These are phyloP conservation scores for Pseudolaguvia tuberculata DNA, from an alignment of 2,113 vertebrate species.

Conservation along the genomic window DNA sequence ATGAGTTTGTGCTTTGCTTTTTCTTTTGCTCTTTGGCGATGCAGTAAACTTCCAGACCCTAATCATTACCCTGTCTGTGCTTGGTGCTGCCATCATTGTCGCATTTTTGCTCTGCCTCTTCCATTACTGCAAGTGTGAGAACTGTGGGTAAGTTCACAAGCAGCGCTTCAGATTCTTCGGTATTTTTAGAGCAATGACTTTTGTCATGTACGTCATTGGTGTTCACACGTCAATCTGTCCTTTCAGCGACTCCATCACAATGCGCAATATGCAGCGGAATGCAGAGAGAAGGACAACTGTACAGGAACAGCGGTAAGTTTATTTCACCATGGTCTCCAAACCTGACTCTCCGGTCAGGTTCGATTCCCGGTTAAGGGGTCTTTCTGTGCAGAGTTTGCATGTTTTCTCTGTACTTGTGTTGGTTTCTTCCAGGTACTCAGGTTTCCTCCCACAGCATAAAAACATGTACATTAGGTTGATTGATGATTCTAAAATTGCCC, in stretches of 20 bases:
- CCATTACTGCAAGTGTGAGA: slow-evolving; percentile 81
- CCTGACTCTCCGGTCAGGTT: no score
- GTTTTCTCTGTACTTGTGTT: no score
- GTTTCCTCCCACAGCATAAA: no score
- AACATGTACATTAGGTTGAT: no score
- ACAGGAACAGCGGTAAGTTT: slow-evolving; percentile 83
- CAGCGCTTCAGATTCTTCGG: background rate
- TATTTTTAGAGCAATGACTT: background rate
- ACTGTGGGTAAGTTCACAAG: slow-evolving; percentile 66
- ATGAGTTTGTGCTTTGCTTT: background rate
- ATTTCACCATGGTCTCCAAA: background rate
- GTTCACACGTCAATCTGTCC: background rate
- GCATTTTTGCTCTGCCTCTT: slow-evolving; percentile 78
- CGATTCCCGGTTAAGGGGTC: no score
- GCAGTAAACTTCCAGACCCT: slow-evolving; percentile 91
- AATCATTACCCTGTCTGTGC: slow-evolving; percentile 83
- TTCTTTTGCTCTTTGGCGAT: background rate
- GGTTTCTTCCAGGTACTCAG: no score
- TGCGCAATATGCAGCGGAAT: slow-evolving; percentile 71
- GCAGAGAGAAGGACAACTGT: slow-evolving; percentile 69
- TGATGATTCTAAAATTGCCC: no score
- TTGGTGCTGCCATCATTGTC: slow-evolving; percentile 76
- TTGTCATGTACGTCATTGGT: background rate
- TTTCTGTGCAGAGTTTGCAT: no score
- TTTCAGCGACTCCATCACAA: slow-evolving; percentile 59